Evolutionary conservation across 2,797 vertebrate genomes (phyloP), one percentile per base, ranked within the genome.

Genomic region (Eulemur mongoz): DNA sequence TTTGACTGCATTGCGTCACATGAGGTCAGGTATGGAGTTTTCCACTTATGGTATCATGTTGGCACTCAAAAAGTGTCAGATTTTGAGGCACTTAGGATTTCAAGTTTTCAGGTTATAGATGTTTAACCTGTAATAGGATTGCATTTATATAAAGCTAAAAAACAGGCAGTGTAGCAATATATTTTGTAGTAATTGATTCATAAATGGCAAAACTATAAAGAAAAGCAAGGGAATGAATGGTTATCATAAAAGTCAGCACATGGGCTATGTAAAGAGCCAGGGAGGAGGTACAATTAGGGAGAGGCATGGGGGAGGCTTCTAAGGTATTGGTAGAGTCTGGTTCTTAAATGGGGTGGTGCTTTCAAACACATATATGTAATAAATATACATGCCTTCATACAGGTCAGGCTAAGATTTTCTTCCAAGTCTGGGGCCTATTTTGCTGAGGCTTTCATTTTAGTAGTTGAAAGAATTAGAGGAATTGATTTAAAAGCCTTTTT

Each of bases 401-500:
- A 38, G 32, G 32, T 48, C 35, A 27, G 7, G 12, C n/a, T 2
- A 18, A 1, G 10, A 0, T 73, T 50, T 18, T 43, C 5, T 27
- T 82, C 20, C 20, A 54, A 63, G n/a, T 38, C 54, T 48, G 50
- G 4, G 61, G 23, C 20, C 88, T 15, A 0, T 57, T 79, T 79
- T 48, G 38, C 83, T 40, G 43, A 22, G 83, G 20, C 30, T 91
- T 73, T 88, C 61, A 48, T 85, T 91, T 93, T 52, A 48, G 35
- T 76, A 63, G 32, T 57, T 83, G 43, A 52, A 92, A 70, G 52
- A 93, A 45, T 84, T 50, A 59, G 35, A 69, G 76, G 67, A 69
- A 75, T 79, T 67, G 63, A 94, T 93, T 89, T 27, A 48, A 89
- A 89, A 83, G 40, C 48, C 38, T 30, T 91, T 81, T 61, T 43